A percentile compares a stretch with the other conserved stretches of the same genome.
Conservation (phyloP, 35 echinoderm and acorn worm genomes). For the Patiria miniata region DNA sequence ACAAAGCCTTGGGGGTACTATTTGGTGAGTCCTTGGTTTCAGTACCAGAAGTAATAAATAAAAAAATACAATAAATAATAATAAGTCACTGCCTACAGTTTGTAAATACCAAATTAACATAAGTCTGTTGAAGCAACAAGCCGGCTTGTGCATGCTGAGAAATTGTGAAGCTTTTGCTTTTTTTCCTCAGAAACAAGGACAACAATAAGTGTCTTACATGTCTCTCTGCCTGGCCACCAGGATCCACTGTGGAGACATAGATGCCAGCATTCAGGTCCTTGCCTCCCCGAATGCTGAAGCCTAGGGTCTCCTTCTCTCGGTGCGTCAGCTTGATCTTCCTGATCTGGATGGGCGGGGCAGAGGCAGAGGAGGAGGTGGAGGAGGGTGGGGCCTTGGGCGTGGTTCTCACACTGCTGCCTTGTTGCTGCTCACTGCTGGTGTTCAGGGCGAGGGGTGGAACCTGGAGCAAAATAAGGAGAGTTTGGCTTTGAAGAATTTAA, state of each 20-base stretch:
- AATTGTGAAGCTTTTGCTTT: too few species aligned
- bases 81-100: too few species aligned
- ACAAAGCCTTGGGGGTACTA: too few species aligned
- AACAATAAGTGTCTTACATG: constrained; percentile 55
- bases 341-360: constrained; percentile 26
- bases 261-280: constrained; percentile 87
- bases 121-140: too few species aligned
- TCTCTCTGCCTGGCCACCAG: constrained; percentile 86
- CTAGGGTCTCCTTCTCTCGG: constrained; percentile 63
- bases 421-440: constrained; percentile 38
- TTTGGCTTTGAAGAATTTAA: not conserved
- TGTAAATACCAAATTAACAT: too few species aligned
- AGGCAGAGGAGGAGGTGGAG: too few species aligned
- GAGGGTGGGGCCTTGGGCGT: not conserved
- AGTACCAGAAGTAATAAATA: too few species aligned
- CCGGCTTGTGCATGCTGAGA: too few species aligned
- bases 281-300: constrained; percentile 93
- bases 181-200: too few species aligned
- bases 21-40: too few species aligned
- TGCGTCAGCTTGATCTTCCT: constrained; percentile 72
- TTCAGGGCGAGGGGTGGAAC: constrained; percentile 29
- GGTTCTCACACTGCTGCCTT: not conserved
- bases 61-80: too few species aligned
- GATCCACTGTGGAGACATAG: constrained; percentile 90
- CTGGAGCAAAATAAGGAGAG: too few species aligned